Conservation (phyloP, 2,888 invertebrate species). For the Therioaphis trifolii region DNA sequence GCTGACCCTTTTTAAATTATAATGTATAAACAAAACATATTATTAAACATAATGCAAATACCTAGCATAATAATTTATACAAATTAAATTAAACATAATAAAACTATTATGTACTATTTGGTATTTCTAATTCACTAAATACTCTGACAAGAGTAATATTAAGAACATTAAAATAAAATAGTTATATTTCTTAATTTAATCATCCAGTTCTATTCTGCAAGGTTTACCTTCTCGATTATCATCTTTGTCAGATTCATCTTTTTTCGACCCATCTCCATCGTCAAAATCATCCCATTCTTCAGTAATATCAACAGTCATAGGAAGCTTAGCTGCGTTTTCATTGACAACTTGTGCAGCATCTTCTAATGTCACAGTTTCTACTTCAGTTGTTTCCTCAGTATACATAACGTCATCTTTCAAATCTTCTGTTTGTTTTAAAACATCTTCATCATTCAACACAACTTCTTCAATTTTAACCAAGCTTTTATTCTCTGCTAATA, state of each 20-base stretch:
- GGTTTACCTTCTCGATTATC: constrained; percentile 35
- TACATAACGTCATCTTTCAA: constrained; percentile 22
- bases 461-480: constrained; percentile 46
- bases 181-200: not conserved
- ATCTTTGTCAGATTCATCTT: constrained; percentile 40
- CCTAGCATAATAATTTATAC: too few species aligned
- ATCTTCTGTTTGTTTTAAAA: not conserved
- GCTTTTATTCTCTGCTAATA: constrained; percentile 52
- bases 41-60: too few species aligned
- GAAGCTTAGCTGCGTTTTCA: constrained; percentile 4
- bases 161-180: too few species aligned
- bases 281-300: constrained; percentile 60
- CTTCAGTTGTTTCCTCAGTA: constrained; percentile 49
- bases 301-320: constrained; percentile 16
- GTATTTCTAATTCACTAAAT: too few species aligned
- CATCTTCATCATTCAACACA: constrained; percentile 11
- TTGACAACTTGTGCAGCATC: constrained; percentile 30
- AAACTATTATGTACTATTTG: too few species aligned
- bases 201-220: constrained; percentile 55
- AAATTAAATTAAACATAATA: too few species aligned
- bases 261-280: constrained; percentile 27
- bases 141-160: too few species aligned
- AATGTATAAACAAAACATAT: too few species aligned
- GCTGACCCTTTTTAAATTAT: too few species aligned
- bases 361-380: constrained; percentile 54